A percentile compares a stretch with the other conserved stretches of the same genome.
These are phyloP conservation scores for Tyto alba DNA, from an alignment of 2,113 vertebrate species.

Conservation along the genomic window DNA sequence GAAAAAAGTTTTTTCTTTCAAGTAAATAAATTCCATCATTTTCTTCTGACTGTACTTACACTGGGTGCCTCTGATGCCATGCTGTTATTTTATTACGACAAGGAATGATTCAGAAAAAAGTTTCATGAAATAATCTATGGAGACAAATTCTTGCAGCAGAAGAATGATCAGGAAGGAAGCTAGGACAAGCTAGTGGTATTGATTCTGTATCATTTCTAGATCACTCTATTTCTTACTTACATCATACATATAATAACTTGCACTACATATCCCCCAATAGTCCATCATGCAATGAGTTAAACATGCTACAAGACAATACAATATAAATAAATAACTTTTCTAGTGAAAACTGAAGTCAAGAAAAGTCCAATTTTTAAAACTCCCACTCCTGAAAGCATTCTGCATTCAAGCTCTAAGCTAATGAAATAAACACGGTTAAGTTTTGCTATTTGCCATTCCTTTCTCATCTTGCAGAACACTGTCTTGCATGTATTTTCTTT, in stretches of 20 bases:
- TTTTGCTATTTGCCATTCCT: not conserved
- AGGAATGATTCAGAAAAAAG: not conserved
- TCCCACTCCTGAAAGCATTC: not conserved
- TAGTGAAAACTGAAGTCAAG: not conserved
- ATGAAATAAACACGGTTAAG: not conserved
- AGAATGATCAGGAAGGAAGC: not conserved
- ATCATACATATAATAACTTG: not conserved
- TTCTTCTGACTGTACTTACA: not conserved
- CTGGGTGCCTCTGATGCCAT: not conserved
- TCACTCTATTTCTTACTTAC: not conserved
- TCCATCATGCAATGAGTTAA: not conserved
- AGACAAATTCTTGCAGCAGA: not conserved
- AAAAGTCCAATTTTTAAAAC: not conserved
- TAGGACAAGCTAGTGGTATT: not conserved
- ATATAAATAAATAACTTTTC: not conserved
- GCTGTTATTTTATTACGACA: not conserved
- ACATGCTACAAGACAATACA: not conserved
- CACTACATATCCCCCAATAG: not conserved
- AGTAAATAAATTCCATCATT: not conserved
- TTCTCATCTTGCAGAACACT: not conserved
- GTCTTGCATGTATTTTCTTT: not conserved
- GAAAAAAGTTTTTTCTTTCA: not conserved
- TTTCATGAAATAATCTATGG: not conserved
- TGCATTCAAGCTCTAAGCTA: not conserved
- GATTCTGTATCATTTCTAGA: not conserved